These are phyloP conservation scores for Porites evermanni DNA, from an alignment of 92 coral and sea anemone genomes.

Conservation along the genomic window DNA sequence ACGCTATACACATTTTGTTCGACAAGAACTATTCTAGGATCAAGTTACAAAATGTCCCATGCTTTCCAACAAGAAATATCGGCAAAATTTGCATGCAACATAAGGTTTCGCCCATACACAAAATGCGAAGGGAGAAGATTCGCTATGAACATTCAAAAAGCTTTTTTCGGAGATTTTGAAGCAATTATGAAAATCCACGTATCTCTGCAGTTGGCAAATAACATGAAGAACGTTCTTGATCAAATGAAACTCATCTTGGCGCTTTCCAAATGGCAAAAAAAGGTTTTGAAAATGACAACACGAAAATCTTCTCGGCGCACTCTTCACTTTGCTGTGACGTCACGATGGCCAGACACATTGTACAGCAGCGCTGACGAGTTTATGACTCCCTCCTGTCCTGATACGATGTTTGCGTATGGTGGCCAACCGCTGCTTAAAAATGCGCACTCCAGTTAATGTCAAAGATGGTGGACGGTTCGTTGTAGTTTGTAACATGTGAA, in stretches of 20 bases:
- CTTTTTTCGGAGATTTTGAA: neutral
- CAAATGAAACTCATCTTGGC: neutral
- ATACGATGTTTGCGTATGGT: too few species aligned
- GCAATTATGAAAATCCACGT: neutral
- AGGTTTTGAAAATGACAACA: neutral
- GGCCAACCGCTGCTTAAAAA: too few species aligned
- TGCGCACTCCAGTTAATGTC: too few species aligned
- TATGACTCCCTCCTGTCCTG: too few species aligned
- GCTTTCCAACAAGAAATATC: neutral
- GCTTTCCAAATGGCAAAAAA: neutral
- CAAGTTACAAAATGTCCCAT: neutral
- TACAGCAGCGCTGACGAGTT: too few species aligned
- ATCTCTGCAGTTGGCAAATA: neutral
- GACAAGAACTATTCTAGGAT: neutral
- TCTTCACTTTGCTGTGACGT: slow-evolving; percentile 5
- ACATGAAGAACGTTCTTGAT: neutral
- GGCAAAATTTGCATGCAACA: neutral
- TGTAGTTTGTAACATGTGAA: too few species aligned
- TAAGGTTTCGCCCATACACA: too few species aligned
- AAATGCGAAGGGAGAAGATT: too few species aligned
- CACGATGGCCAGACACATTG: neutral
- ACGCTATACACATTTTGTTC: neutral
- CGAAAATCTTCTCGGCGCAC: neutral
- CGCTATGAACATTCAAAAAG: neutral
- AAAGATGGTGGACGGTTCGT: too few species aligned